Percentiles rank a stretch among this genome's conserved stretches.
Evolutionary conservation across 2,113 vertebrate genomes (phyloP).

Genomic region (Epinephelus moara): DNA sequence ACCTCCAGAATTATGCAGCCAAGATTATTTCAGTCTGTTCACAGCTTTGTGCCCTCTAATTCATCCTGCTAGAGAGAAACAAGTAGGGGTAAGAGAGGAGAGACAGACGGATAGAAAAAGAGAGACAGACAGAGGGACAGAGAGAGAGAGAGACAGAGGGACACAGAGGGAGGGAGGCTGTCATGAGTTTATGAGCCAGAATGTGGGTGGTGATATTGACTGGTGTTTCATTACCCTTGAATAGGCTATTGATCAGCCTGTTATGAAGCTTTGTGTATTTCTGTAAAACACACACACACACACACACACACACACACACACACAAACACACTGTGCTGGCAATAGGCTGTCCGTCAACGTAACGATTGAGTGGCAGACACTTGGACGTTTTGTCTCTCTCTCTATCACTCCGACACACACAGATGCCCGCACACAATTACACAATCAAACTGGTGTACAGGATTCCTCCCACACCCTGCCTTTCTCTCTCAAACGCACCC

Average conservation of each 20-base stretch:
- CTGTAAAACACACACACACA: constrained; percentile 17
- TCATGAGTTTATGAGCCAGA: constrained; percentile 54
- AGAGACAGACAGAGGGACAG: neutral
- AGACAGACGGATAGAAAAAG: neutral
- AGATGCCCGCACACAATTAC: constrained; percentile 42
- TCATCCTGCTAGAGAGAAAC: neutral
- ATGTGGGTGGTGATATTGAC: constrained; percentile 68
- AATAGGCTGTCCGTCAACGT: constrained; percentile 27
- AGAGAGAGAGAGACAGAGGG: neutral
- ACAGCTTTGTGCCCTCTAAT: neutral
- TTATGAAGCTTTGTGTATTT: constrained; percentile 62
- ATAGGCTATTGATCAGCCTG: constrained; percentile 71
- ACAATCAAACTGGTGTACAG: constrained; percentile 32
- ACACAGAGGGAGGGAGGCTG: neutral
- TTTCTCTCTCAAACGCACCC: neutral
- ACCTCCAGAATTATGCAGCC: neutral
- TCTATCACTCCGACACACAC: constrained; percentile 33
- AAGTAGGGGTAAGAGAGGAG: neutral
- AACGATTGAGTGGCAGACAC: constrained; percentile 53
- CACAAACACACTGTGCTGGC: neutral
- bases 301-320: neutral
- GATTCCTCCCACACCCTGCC: constrained; percentile 21
- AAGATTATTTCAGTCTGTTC: neutral
- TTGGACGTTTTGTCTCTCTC: constrained; percentile 7
- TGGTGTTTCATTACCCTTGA: constrained; percentile 68